Conservation (phyloP, 2,888 invertebrate genomes). For the Polymixis flavicincta region DNA sequence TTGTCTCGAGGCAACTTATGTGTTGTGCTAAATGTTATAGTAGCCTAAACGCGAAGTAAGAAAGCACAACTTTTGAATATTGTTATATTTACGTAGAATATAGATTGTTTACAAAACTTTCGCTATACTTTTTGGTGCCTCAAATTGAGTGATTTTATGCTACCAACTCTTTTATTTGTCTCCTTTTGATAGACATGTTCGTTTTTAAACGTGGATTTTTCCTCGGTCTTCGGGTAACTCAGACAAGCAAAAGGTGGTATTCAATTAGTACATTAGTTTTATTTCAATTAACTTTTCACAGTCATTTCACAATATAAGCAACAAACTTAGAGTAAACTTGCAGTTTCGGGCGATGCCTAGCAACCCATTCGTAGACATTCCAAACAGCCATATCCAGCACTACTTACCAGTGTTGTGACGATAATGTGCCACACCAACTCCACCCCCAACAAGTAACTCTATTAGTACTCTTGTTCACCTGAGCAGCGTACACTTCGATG, state of each 20-base stretch:
- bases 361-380: neutral
- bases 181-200: neutral
- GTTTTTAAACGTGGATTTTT: neutral
- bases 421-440: neutral
- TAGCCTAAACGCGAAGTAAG: conserved; percentile 34
- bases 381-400: neutral
- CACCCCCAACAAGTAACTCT: neutral
- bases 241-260: neutral
- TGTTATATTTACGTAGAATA: conserved; percentile 31
- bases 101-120: conserved; percentile 13
- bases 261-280: neutral
- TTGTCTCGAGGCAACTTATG: conserved; percentile 1
- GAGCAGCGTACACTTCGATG: no score
- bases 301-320: neutral
- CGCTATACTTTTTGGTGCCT: conserved; percentile 17
- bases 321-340: neutral
- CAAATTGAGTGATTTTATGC: neutral
- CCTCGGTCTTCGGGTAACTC: neutral
- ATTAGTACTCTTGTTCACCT: no score
- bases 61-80: conserved; percentile 54
- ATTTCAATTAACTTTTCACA: neutral
- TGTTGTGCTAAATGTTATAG: conserved; percentile 24
- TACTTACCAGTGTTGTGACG: neutral
- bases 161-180: neutral
- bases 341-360: neutral